Conservation (phyloP, 1,140 invertebrate genomes). For the Agrilus planipennis region DNA sequence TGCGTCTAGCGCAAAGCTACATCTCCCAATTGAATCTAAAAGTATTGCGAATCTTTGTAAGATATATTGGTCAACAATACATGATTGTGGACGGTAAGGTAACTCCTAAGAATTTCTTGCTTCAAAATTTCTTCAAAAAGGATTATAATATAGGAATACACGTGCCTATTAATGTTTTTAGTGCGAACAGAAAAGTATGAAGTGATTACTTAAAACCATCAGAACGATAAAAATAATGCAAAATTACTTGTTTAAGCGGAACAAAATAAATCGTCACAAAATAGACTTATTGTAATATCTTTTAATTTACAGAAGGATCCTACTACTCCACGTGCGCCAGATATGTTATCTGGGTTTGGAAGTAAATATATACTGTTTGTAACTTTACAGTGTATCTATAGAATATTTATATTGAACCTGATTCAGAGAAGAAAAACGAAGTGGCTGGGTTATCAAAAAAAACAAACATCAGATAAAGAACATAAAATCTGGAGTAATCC, state of each 20-base stretch:
- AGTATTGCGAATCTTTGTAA: conserved; percentile 14
- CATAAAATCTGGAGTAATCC: too few relatives aligned
- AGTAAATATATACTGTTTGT: conserved; percentile 19
- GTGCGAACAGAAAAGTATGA: not conserved
- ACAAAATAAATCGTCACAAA: conserved; percentile 3
- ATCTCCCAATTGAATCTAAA: conserved; percentile 17
- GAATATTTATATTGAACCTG: too few relatives aligned
- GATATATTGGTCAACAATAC: conserved; percentile 9
- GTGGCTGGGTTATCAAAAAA: too few relatives aligned
- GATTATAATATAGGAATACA: conserved; percentile 21
- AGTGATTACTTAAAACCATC: not conserved
- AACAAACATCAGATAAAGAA: too few relatives aligned
- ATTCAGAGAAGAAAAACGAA: too few relatives aligned
- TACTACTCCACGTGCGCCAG: conserved; percentile 1
- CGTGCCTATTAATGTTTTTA: conserved; percentile 10
- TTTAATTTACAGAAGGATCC: conserved; percentile 5
- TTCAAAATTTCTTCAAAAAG: conserved; percentile 14
- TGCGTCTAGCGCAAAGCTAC: conserved; percentile 11
- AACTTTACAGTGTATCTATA: conserved; percentile 34
- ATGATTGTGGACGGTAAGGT: not conserved
- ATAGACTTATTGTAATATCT: not conserved
- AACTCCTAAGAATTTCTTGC: not conserved
- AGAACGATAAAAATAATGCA: conserved; percentile 2
- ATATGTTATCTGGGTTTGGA: conserved; percentile 3
- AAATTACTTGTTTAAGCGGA: conserved; percentile 6